phyloP scores from a whole-genome alignment of 2,113 vertebrate species.

The Dicentrarchus labrax region DNA sequence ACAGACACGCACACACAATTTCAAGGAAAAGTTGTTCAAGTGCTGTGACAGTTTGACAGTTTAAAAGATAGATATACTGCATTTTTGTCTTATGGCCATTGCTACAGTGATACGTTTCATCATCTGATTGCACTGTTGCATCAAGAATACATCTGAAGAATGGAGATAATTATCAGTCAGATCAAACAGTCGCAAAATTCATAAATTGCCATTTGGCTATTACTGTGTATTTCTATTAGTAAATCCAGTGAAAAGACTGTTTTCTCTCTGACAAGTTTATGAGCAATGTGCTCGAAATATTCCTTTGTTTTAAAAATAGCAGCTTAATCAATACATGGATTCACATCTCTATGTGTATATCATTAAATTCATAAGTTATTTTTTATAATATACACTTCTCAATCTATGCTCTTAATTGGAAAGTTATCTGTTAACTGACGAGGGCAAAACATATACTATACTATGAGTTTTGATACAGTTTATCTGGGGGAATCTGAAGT shows the following conservation, averaged over 20 bases:
- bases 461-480: neutral
- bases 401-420: neutral
- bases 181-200: slow-evolving; percentile 28
- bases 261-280: slow-evolving; percentile 2
- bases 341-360: neutral
- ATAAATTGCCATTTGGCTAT: slow-evolving; percentile 31
- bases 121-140: slow-evolving; percentile 50
- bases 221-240: slow-evolving; percentile 25
- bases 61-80: neutral
- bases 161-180: slow-evolving; percentile 41
- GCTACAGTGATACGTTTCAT: slow-evolving; percentile 47
- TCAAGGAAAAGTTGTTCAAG: neutral
- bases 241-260: slow-evolving; percentile 9
- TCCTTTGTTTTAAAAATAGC: neutral
- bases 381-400: neutral
- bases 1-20: neutral
- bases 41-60: slow-evolving; percentile 25
- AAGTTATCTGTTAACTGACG: neutral
- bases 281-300: neutral
- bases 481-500: neutral
- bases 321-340: neutral
- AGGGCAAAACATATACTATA: neutral
- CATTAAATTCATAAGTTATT: neutral
- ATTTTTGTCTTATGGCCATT: slow-evolving; percentile 18
- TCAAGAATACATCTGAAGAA: slow-evolving; percentile 55